phyloP scores from a whole-genome alignment of 2,113 vertebrate species.

The Equus quagga region DNA sequence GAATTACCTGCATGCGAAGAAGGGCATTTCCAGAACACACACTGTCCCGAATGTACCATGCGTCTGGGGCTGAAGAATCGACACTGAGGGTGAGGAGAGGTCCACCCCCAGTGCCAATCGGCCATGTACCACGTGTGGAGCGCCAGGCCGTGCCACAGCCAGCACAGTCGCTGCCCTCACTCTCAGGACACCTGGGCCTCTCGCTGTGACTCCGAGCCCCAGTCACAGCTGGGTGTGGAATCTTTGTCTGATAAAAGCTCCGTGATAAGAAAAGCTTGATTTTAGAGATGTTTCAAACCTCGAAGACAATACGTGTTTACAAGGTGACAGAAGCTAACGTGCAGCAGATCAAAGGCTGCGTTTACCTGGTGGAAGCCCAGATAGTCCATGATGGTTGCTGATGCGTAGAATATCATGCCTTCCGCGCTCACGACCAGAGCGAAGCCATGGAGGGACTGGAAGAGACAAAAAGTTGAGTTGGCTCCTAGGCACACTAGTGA shows the following conservation, averaged over 20 bases:
- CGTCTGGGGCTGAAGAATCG: not conserved
- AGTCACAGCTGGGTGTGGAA: not conserved
- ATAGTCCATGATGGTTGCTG: slow-evolving; percentile 96
- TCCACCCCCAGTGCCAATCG: not conserved
- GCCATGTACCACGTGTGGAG: not conserved
- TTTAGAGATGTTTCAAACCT: not conserved
- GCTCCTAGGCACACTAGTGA: not conserved
- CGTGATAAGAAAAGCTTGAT: not conserved
- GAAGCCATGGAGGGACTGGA: slow-evolving; percentile 96
- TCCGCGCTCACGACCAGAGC: slow-evolving; percentile 96
- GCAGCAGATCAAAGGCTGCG: too few species aligned
- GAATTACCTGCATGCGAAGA: not conserved
- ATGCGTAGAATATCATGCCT: slow-evolving; percentile 97
- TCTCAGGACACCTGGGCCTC: too few species aligned
- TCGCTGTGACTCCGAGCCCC: rapidly evolving
- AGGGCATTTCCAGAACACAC: not conserved
- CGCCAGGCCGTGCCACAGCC: rapidly evolving
- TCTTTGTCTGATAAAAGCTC: not conserved
- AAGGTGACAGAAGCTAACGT: not conserved
- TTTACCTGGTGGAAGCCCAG: slow-evolving; percentile 98
- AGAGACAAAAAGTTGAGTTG: slow-evolving; percentile 51
- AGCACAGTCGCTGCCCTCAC: rapidly evolving
- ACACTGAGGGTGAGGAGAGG: not conserved
- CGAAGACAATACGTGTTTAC: not conserved
- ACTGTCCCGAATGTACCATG: not conserved